A percentile compares a stretch with the other conserved stretches of the same genome.
These are phyloP conservation scores for Hemibagrus guttatus DNA, from an alignment of 2,797 vertebrate genomes.

Conservation along the genomic window DNA sequence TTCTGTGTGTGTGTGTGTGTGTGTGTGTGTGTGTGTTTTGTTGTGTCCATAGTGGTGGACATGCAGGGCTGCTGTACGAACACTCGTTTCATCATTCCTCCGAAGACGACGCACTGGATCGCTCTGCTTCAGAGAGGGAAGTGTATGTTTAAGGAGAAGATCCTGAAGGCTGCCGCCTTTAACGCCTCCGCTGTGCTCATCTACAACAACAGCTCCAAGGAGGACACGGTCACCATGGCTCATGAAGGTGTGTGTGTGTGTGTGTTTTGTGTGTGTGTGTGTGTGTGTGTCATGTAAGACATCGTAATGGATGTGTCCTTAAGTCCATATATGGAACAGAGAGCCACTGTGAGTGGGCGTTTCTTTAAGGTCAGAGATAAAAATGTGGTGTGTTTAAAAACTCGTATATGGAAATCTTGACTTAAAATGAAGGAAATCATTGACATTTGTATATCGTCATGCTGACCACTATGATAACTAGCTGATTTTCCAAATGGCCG, in stretches of 20 bases:
- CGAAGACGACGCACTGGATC: constrained; percentile 90
- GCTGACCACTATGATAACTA: neutral
- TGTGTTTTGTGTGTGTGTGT: neutral
- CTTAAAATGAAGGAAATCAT: neutral
- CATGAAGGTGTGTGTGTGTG: constrained; percentile 82
- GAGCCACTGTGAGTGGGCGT: neutral
- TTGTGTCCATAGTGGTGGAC: constrained; percentile 80
- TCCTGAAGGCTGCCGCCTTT: constrained; percentile 87
- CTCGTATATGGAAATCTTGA: neutral
- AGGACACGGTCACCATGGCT: constrained; percentile 92
- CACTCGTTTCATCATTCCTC: constrained; percentile 88
- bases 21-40: constrained; percentile 21
- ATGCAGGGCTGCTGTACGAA: constrained; percentile 90
- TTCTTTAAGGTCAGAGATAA: neutral
- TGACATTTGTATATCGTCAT: neutral
- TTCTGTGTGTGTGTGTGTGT: no score
- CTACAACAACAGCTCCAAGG: constrained; percentile 93
- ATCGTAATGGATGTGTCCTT: neutral
- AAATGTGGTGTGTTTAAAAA: neutral
- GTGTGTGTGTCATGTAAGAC: neutral
- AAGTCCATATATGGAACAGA: neutral
- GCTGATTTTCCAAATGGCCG: neutral
- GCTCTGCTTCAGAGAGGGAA: constrained; percentile 93
- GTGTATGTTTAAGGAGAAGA: constrained; percentile 97
- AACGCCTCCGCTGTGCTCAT: constrained; percentile 94